A percentile compares a stretch with the other conserved stretches of the same genome.
Evolutionary conservation across 2,888 invertebrate species (phyloP).

Genomic region (Troides helena): DNA sequence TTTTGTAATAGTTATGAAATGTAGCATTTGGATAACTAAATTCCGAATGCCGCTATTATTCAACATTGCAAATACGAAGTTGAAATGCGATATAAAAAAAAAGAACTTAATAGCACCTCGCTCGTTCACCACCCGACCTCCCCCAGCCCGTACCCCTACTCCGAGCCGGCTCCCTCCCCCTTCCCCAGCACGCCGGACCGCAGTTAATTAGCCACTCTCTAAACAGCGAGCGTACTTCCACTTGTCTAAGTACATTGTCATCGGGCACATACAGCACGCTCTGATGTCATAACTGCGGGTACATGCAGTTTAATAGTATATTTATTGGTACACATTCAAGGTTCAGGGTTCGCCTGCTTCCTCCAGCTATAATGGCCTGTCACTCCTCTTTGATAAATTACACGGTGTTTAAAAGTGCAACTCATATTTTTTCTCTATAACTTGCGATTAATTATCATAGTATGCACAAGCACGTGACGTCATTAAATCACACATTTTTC

Average conservation of each 20-base stretch:
- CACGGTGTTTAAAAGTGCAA: neutral
- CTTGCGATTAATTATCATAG: no score
- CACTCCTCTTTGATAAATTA: constrained; percentile 15
- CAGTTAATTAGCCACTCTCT: constrained; percentile 57
- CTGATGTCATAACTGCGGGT: constrained; percentile 56
- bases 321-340: constrained; percentile 32
- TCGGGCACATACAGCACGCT: constrained; percentile 43
- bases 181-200: no score
- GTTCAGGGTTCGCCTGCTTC: constrained; percentile 6
- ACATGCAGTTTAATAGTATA: constrained; percentile 49
- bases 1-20: no score
- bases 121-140: constrained; percentile 11
- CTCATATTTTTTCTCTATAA: neutral
- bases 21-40: no score
- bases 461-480: no score
- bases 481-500: no score
- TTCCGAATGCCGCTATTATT: no score
- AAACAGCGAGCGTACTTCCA: constrained; percentile 54
- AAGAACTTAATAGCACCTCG: neutral
- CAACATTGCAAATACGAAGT: no score
- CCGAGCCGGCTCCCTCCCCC: no score
- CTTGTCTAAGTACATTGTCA: constrained; percentile 52
- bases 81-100: neutral
- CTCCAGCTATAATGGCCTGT: constrained; percentile 11
- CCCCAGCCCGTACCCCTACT: neutral